Conservation (phyloP, 2,797 vertebrate species). For the Anomalospiza imberbis region DNA sequence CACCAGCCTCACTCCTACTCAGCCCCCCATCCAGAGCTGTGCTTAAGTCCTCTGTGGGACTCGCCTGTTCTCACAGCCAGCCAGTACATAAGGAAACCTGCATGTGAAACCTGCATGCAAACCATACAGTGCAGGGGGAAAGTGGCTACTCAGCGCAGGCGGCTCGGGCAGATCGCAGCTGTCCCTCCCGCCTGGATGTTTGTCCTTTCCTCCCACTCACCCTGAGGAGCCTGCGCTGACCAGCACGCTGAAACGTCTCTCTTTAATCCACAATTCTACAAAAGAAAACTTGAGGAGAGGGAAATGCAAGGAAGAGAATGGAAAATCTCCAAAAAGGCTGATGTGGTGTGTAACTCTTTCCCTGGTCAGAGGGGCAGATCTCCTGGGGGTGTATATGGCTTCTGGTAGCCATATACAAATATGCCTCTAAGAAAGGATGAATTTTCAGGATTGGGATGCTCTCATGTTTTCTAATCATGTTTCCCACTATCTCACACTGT, state of each 20-base stretch:
- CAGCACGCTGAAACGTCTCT: not conserved
- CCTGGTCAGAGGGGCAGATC: rapidly evolving
- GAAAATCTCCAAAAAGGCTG: not conserved
- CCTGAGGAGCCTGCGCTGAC: not conserved
- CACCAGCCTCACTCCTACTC: not conserved
- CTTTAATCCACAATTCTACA: not conserved
- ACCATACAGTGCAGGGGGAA: not conserved
- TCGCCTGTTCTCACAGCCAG: not conserved
- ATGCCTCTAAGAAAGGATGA: not conserved
- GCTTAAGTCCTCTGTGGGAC: rapidly evolving
- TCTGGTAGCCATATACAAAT: not conserved
- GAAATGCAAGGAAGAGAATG: not conserved
- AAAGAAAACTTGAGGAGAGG: not conserved
- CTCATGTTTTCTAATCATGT: rapidly evolving
- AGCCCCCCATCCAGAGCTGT: rapidly evolving
- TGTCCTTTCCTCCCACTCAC: not conserved
- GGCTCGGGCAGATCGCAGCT: not conserved
- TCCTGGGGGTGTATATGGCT: too few relatives aligned
- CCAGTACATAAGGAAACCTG: rapidly evolving
- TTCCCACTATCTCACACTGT: not conserved
- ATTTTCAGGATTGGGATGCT: not conserved
- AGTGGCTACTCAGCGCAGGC: rapidly evolving
- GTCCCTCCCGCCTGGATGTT: rapidly evolving
- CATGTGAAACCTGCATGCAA: not conserved
- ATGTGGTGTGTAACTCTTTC: not conserved